Conservation (phyloP, 1,140 invertebrate genomes). For the Nixonia krombeini region DNA sequence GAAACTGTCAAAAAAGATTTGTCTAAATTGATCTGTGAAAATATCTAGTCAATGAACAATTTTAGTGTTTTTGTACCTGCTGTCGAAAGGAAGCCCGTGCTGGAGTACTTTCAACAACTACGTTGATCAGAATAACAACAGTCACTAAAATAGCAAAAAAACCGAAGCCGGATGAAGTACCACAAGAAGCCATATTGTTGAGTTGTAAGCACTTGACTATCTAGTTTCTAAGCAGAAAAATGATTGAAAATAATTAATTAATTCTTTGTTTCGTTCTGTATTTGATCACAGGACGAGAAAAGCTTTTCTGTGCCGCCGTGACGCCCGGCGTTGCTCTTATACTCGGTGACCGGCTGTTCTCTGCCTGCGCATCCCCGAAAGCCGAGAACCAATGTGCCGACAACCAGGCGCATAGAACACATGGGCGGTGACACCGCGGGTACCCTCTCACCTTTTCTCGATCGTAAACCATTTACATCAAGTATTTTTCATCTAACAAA, state of each 20-base stretch:
- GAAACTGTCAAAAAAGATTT: no score
- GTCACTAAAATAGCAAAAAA: slow-evolving; percentile 5
- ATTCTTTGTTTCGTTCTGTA: slow-evolving; percentile 10
- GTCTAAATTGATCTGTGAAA: no score
- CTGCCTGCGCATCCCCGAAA: slow-evolving; percentile 60
- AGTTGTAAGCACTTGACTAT: no score
- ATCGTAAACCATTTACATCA: slow-evolving; percentile 26
- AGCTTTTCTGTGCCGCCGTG: slow-evolving; percentile 59
- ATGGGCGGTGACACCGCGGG: slow-evolving; percentile 23
- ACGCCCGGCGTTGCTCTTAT: slow-evolving; percentile 64
- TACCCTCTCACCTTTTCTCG: slow-evolving; percentile 22
- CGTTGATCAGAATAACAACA: slow-evolving; percentile 18
- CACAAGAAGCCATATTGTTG: slow-evolving; percentile 18
- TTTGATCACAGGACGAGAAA: slow-evolving; percentile 27
- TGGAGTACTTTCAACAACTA: slow-evolving; percentile 7
- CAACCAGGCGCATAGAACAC: slow-evolving; percentile 29
- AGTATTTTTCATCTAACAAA: no score
- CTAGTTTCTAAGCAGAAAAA: neutral
- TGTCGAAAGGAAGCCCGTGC: slow-evolving; percentile 16
- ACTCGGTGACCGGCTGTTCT: slow-evolving; percentile 55
- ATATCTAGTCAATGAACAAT: no score
- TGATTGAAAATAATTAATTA: slow-evolving; percentile 14
- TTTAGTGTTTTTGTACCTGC: no score
- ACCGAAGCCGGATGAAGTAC: neutral
- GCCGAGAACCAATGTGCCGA: slow-evolving; percentile 20